These are phyloP conservation scores for Felis chaus DNA, from an alignment of 2,113 vertebrate genomes.

Conservation along the genomic window DNA sequence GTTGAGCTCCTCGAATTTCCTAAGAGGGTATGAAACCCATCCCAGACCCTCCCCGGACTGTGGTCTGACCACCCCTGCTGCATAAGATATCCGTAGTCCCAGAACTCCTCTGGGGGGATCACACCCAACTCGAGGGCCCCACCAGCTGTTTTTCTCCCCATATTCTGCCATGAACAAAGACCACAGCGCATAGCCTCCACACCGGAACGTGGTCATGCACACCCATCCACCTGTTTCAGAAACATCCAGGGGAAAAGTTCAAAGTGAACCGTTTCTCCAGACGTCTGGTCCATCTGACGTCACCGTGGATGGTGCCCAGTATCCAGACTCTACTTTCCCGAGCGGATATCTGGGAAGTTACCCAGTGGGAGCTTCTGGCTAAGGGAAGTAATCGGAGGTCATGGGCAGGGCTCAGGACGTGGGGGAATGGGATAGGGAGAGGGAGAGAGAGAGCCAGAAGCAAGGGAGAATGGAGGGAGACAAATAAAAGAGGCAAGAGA, in stretches of 20 bases:
- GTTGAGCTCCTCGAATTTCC: not conserved
- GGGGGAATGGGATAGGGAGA: not conserved
- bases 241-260: not conserved
- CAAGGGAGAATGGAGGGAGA: not conserved
- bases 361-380: not conserved
- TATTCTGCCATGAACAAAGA: not conserved
- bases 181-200: not conserved
- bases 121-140: not conserved
- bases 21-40: not conserved
- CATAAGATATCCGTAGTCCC: accelerated
- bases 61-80: not conserved
- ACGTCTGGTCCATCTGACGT: not conserved
- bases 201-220: not conserved
- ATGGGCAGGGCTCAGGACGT: accelerated
- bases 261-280: not conserved
- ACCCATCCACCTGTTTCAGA: not conserved
- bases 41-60: not conserved
- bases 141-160: not conserved
- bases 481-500: not conserved
- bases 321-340: accelerated
- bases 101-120: not conserved
- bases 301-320: accelerated
- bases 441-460: not conserved
- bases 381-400: not conserved
- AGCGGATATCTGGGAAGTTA: not conserved